phyloP scores from a whole-genome alignment of 2,113 vertebrate species.

The Boulengeromyrus knoepffleri region DNA sequence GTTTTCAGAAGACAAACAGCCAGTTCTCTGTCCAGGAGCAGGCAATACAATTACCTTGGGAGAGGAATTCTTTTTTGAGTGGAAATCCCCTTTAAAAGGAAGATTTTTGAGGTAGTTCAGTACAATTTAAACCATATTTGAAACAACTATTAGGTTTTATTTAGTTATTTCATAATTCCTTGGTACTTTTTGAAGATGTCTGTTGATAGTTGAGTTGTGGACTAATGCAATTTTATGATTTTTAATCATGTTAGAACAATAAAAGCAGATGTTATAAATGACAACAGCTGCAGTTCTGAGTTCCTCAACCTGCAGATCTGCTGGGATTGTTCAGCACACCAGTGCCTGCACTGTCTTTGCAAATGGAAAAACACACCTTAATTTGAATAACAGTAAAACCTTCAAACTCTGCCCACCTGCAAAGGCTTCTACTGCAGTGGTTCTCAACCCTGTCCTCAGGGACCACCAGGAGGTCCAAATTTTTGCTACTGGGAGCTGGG shows the following conservation, averaged over 20 bases:
- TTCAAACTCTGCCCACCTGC: background rate
- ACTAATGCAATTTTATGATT: background rate
- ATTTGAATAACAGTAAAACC: background rate
- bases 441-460: background rate
- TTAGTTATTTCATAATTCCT: background rate
- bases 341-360: background rate
- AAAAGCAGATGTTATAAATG: background rate
- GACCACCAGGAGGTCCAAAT: no score
- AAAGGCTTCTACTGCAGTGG: background rate
- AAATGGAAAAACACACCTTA: background rate
- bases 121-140: background rate
- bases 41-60: background rate
- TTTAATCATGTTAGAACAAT: background rate
- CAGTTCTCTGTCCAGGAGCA: slow-evolving; percentile 27
- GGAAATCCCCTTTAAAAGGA: background rate
- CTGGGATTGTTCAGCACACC: background rate
- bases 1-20: background rate
- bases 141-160: background rate
- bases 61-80: background rate
- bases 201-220: background rate
- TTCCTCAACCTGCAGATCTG: background rate
- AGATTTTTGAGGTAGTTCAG: background rate
- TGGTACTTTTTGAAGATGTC: background rate
- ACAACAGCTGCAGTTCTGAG: background rate
- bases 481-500: background rate